Evolutionary conservation across 2,113 vertebrate species (phyloP).

Genomic region (Cryptotis parvus): DNA sequence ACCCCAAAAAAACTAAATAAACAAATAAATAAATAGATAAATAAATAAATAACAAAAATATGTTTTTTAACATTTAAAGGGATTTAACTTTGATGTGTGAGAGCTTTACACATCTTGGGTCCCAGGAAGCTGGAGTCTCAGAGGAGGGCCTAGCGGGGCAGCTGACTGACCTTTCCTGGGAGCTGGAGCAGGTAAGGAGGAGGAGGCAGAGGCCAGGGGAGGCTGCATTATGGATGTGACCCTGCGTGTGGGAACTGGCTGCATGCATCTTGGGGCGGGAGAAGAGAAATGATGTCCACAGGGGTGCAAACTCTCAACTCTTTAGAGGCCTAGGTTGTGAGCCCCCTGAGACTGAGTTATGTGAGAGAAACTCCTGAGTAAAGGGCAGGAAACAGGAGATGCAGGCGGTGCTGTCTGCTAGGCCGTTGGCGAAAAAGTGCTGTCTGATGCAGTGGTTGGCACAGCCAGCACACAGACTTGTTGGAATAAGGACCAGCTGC

Average conservation of each 20-base stretch:
- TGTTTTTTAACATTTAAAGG: constrained; percentile 7
- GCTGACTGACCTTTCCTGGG: no score
- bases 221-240: neutral
- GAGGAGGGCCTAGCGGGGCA: neutral
- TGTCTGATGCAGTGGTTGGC: no score
- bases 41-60: no score
- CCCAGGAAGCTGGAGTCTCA: neutral
- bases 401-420: no score
- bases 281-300: neutral
- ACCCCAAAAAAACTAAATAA: no score
- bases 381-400: neutral
- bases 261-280: neutral
- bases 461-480: no score
- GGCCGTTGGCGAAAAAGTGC: no score
- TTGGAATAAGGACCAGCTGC: no score
- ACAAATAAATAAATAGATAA: no score
- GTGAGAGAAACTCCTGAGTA: neutral
- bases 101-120: neutral
- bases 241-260: neutral
- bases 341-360: neutral
- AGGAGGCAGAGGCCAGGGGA: neutral
- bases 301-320: neutral
- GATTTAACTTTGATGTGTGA: constrained; percentile 40
- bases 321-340: neutral
- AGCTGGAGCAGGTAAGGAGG: no score